Evolutionary conservation across 2,888 invertebrate genomes (phyloP).

Genomic region (Hydroisotoma schaefferi): DNA sequence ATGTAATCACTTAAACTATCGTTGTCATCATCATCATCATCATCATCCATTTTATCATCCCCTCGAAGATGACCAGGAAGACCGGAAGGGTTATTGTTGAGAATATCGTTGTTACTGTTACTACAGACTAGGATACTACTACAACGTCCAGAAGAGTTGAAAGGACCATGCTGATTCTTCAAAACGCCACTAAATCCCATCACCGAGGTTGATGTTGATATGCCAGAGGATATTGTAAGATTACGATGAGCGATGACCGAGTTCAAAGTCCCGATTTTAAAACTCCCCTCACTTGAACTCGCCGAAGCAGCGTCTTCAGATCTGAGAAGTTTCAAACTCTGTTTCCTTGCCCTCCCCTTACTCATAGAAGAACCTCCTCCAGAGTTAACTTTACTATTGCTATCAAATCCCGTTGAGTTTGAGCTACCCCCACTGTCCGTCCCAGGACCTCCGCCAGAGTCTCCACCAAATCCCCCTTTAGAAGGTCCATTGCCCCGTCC

Average conservation of each 20-base stretch:
- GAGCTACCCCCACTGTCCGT: constrained; percentile 8
- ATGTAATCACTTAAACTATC: constrained; percentile 45
- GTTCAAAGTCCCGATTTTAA: not conserved
- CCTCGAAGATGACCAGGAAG: constrained; percentile 19
- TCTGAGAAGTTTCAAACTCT: constrained; percentile 25
- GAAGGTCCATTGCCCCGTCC: constrained; percentile 33
- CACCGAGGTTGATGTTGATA: not conserved
- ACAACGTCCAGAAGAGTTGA: not conserved
- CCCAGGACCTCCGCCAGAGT: not conserved
- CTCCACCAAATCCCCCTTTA: constrained; percentile 8
- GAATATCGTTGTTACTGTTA: not conserved
- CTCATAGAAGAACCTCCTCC: constrained; percentile 8
- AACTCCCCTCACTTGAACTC: not conserved
- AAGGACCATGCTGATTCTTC: not conserved
- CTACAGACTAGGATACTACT: not conserved
- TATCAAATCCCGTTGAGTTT: not conserved
- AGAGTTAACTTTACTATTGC: not conserved
- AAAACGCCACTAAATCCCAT: not conserved
- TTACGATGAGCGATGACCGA: not conserved
- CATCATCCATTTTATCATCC: no score
- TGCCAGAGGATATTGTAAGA: not conserved
- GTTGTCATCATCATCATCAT: constrained; percentile 32
- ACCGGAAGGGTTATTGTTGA: not conserved
- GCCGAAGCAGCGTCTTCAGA: constrained; percentile 17
- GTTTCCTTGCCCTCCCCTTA: constrained; percentile 32